Conservation (phyloP, 2,797 vertebrate species). For the Syndactyla subalaris region DNA sequence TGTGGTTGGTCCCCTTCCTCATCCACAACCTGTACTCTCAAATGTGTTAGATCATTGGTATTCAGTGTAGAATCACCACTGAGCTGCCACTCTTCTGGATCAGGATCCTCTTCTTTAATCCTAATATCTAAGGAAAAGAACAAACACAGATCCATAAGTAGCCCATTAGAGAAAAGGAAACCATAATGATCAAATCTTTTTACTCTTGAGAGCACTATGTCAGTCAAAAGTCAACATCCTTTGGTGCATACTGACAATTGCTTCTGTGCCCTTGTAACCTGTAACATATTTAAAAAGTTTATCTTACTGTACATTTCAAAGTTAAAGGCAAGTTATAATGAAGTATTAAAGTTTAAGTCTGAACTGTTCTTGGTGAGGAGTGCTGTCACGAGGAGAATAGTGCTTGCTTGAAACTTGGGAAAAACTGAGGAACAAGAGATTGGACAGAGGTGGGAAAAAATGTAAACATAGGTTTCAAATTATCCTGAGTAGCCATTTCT, state of each 20-base stretch:
- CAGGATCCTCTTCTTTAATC: constrained; percentile 97
- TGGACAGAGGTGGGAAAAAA: not conserved
- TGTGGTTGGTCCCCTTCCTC: constrained; percentile 93
- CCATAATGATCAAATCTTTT: constrained; percentile 34
- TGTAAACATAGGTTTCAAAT: not conserved
- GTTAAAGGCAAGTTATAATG: not conserved
- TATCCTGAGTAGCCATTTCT: not conserved
- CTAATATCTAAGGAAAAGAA: constrained; percentile 85
- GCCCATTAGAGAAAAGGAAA: constrained; percentile 38
- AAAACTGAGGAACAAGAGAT: not conserved
- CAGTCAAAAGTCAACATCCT: constrained; percentile 41
- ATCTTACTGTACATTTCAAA: constrained; percentile 48
- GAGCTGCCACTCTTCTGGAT: constrained; percentile 97
- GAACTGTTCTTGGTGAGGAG: not conserved
- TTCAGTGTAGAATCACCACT: constrained; percentile 95
- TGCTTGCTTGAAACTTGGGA: not conserved
- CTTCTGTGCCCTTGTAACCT: constrained; percentile 7
- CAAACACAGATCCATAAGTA: constrained; percentile 55
- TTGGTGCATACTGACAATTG: not conserved
- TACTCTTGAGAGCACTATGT: constrained; percentile 2
- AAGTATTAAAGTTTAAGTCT: not conserved
- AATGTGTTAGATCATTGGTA: constrained; percentile 94
- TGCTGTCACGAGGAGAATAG: not conserved
- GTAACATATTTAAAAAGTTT: constrained; percentile 17
- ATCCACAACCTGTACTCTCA: constrained; percentile 92